Evolutionary conservation across 1,140 invertebrate species (phyloP), one percentile per base, ranked within the genome.

Genomic region (Pentalonia nigronervosa): DNA sequence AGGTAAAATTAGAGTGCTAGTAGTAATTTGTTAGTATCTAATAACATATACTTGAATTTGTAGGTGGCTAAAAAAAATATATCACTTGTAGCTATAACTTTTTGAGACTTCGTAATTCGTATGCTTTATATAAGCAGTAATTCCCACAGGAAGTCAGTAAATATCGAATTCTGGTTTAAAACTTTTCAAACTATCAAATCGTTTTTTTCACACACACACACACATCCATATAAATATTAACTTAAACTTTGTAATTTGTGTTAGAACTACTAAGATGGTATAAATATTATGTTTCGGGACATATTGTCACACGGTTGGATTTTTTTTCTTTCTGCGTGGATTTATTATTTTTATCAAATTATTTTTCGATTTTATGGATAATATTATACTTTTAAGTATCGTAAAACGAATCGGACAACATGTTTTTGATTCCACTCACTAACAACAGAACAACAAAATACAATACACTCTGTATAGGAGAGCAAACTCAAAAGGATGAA

Each of bases 151-250:
- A 41, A 41, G 23, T 25, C 21, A 45, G 34, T 84, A 84, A 84
- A 84, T 41, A 84, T 84, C 83, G 36, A 84, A 84, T 84, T 84
- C 11, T 45, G 21, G 23, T 41, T 84, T 84, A 25, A 84, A 41
- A 45, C 83, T 84, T 84, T 45, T 84, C 36, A 84, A 84, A 41
- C 83, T 41, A 84, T 84, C 36, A 84, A 84, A 45, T 36, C 81
- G 36, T 34, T 83, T 83, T 83, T 83, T 83, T 36, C 20, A 53
- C 21, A 53, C 34, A 36, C 36, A 83, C 30, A n/a, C 11, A 67
- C 14, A n/a, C 30, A n/a, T 30, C 14, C 60, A 23, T 83, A 83
- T 83, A 83, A 20, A 34, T 36, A 36, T 83, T 83, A 83, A 83
- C 81, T 36, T 41, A 45, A 84, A 84, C 83, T 84, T 45, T 84